A percentile compares a stretch with the other conserved stretches of the same genome.
These are phyloP conservation scores for Garra rufa DNA, from an alignment of 2,113 vertebrate species.

Conservation along the genomic window DNA sequence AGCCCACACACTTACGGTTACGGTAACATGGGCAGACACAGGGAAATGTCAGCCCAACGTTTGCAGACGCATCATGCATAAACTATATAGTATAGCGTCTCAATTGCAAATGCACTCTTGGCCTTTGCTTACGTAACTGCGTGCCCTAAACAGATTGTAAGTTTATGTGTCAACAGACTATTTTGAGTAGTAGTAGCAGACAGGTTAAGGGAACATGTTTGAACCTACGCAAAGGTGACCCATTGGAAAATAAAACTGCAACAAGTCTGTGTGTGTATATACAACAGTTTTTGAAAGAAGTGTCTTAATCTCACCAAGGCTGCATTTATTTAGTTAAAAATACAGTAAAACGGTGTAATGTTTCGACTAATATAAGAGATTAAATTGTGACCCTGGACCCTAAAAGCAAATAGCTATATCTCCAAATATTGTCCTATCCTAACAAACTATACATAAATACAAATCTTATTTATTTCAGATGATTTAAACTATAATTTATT, in stretches of 20 bases:
- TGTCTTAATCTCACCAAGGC: too few species aligned
- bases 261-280: not conserved
- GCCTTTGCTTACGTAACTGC: slow-evolving; percentile 3
- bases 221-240: not conserved
- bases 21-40: not conserved
- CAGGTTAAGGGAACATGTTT: not conserved
- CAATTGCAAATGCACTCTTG: not conserved
- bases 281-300: too few species aligned
- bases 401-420: too few species aligned
- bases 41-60: not conserved
- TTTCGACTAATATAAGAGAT: too few species aligned
- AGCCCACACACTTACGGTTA: slow-evolving; percentile 6
- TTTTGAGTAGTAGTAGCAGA: not conserved
- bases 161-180: not conserved
- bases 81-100: not conserved
- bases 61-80: not conserved
- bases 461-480: too few species aligned
- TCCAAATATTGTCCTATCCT: too few species aligned
- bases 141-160: not conserved
- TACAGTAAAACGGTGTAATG: too few species aligned
- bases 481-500: too few species aligned
- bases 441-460: too few species aligned
- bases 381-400: too few species aligned
- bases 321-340: too few species aligned
- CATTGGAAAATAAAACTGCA: not conserved